Conservation (phyloP, 2,113 vertebrate genomes). For the Rhinogobius similis region DNA sequence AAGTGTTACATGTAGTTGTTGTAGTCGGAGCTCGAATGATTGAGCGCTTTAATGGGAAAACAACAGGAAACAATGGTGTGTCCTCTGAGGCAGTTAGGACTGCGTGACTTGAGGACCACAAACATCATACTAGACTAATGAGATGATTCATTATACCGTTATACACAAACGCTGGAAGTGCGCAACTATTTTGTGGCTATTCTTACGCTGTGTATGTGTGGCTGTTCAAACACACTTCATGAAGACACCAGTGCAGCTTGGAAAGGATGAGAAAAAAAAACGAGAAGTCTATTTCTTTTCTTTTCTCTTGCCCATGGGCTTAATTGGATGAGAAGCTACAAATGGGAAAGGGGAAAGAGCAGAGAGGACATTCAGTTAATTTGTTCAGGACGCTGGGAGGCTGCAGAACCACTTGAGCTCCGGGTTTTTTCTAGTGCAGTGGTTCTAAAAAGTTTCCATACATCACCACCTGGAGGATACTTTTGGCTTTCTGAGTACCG, state of each 20-base stretch:
- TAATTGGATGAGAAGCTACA: too few relatives aligned
- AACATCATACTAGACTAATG: background rate
- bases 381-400: too few relatives aligned
- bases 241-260: background rate
- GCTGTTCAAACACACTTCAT: background rate
- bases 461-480: too few relatives aligned
- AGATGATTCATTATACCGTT: background rate
- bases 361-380: too few relatives aligned
- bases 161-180: background rate
- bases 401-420: too few relatives aligned
- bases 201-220: background rate
- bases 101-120: background rate
- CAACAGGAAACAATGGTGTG: background rate
- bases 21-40: background rate
- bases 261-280: too few relatives aligned
- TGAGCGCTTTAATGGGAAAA: background rate
- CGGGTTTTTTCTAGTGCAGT: too few relatives aligned
- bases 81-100: background rate
- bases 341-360: too few relatives aligned
- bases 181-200: background rate
- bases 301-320: too few relatives aligned
- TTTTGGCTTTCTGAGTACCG: too few relatives aligned
- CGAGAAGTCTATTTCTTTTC: too few relatives aligned
- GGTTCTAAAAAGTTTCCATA: too few relatives aligned
- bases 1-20: background rate